Conservation (phyloP, 1,140 invertebrate species). For the Nylanderia fulva region DNA sequence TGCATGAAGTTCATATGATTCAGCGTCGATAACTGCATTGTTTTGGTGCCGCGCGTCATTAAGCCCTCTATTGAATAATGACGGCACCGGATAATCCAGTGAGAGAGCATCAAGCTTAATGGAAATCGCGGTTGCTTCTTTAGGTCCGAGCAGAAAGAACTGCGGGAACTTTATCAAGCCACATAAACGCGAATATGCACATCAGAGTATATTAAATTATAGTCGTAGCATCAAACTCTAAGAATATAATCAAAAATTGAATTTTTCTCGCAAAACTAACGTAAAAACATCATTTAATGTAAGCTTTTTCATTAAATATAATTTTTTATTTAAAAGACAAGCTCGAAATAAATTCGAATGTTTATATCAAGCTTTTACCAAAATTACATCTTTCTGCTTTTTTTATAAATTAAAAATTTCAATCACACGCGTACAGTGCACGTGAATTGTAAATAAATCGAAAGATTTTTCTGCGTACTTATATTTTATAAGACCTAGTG, state of each 20-base stretch:
- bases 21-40: conserved; percentile 12
- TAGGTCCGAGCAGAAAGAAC: not conserved
- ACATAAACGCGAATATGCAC: not conserved
- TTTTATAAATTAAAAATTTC: not conserved
- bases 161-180: not conserved
- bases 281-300: not conserved
- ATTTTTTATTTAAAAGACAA: not conserved
- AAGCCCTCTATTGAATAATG: conserved; percentile 28
- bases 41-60: conserved; percentile 1
- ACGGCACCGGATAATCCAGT: conserved; percentile 19
- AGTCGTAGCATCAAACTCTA: not conserved
- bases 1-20: not conserved
- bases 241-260: not conserved
- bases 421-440: not conserved
- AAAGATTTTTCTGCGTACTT: not conserved
- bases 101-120: conserved; percentile 6
- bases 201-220: not conserved
- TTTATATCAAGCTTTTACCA: conserved; percentile 1
- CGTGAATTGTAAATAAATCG: too few relatives aligned
- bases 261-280: not conserved
- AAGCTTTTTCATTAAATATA: not conserved
- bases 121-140: conserved; percentile 1
- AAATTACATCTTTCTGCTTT: not conserved
- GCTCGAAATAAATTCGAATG: not conserved
- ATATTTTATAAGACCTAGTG: not conserved